phyloP scores from a whole-genome alignment of 2,888 invertebrate species.

The Philhelius pedissequus region DNA sequence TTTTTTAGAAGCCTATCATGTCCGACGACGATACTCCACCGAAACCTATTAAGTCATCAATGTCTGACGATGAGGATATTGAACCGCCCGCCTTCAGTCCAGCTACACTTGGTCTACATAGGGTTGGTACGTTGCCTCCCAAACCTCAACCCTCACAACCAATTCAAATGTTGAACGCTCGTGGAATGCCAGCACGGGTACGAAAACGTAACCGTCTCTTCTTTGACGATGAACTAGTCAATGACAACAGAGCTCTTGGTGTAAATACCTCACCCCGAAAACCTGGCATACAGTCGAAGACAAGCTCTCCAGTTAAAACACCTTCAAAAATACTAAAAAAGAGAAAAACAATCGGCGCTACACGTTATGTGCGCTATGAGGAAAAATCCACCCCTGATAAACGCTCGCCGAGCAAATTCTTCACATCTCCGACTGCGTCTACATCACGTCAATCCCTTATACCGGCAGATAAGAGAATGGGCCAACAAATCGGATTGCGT shows the following conservation, averaged over 20 bases:
- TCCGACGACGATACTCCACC: slow-evolving; percentile 65
- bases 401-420: slow-evolving; percentile 45
- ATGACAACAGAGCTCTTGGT: slow-evolving; percentile 88
- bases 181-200: slow-evolving; percentile 94
- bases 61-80: slow-evolving; percentile 82
- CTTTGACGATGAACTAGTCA: slow-evolving; percentile 93
- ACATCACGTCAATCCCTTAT: slow-evolving; percentile 71
- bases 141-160: slow-evolving; percentile 85
- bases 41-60: slow-evolving; percentile 55
- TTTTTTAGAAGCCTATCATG: slow-evolving; percentile 57
- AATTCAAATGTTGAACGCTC: slow-evolving; percentile 89
- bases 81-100: slow-evolving; percentile 87
- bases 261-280: slow-evolving; percentile 79
- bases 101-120: slow-evolving; percentile 88
- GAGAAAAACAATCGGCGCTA: slow-evolving; percentile 77
- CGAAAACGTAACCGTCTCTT: slow-evolving; percentile 93
- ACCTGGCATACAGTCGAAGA: slow-evolving; percentile 75
- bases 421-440: slow-evolving; percentile 18
- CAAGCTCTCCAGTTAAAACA: slow-evolving; percentile 80
- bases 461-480: slow-evolving; percentile 89
- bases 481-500: slow-evolving; percentile 93
- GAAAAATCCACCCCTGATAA: slow-evolving; percentile 63
- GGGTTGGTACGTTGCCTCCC: slow-evolving; percentile 89
- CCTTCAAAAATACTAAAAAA: slow-evolving; percentile 79
- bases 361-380: slow-evolving; percentile 78